Evolutionary conservation across 1,140 invertebrate genomes (phyloP).

Genomic region (Lasioglossum baleicum): DNA sequence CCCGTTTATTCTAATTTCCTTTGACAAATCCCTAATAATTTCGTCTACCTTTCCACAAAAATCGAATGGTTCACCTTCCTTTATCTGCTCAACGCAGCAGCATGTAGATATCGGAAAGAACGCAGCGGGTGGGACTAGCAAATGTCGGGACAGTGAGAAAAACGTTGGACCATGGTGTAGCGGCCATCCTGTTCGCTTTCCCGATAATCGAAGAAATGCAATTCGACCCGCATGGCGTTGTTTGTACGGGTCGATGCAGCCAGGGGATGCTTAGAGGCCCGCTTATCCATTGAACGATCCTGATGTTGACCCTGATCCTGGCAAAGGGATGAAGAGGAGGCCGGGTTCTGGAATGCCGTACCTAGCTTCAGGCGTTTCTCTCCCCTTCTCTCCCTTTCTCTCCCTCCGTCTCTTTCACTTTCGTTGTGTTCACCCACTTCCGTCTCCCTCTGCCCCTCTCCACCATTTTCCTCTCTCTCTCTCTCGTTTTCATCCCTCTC

Average conservation of each 20-base stretch:
- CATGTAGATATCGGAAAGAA: no score
- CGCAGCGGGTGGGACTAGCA: no score
- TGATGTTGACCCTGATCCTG: conserved; percentile 54
- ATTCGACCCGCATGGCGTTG: conserved; percentile 51
- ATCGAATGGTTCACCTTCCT: no score
- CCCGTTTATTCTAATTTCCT: no score
- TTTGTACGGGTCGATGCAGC: conserved; percentile 20
- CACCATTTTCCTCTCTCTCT: no score
- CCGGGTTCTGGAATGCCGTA: conserved; percentile 51
- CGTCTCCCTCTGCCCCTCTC: conserved; percentile 45
- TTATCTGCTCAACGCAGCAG: no score
- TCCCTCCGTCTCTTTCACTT: conserved; percentile 26
- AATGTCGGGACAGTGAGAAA: no score
- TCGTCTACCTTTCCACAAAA: no score
- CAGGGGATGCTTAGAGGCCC: conserved; percentile 37
- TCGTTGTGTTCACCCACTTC: conserved; percentile 32
- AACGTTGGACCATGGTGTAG: no score
- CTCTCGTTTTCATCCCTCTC: no score
- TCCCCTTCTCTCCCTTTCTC: conserved; percentile 4
- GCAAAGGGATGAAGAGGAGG: conserved; percentile 53
- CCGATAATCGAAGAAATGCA: conserved; percentile 30
- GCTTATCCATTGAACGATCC: conserved; percentile 43
- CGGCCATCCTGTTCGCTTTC: neutral
- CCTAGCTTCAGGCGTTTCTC: conserved; percentile 33
- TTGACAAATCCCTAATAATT: no score